These are phyloP conservation scores for Drosophila auraria DNA, from an alignment of 1,140 invertebrate genomes.

Conservation along the genomic window DNA sequence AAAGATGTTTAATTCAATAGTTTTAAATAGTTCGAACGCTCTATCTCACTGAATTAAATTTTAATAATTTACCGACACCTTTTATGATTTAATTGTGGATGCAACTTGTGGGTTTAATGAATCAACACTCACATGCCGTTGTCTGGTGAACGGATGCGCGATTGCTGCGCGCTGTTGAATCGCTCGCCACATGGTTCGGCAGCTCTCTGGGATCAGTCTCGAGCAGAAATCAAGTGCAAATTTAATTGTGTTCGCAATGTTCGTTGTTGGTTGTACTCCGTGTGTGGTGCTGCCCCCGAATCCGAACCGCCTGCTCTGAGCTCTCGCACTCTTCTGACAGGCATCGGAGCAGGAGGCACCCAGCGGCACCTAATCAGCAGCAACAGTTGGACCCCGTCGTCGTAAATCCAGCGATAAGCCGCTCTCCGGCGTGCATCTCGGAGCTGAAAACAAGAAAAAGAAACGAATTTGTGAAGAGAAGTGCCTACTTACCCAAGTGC, in stretches of 20 bases:
- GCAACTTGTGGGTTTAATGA: constrained; percentile 7
- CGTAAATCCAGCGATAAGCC: constrained; percentile 54
- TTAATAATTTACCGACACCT: background rate
- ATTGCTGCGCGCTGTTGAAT: constrained; percentile 58
- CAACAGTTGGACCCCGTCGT: constrained; percentile 31
- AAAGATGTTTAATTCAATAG: background rate
- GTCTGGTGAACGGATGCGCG: constrained; percentile 61
- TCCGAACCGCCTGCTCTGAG: constrained; percentile 66
- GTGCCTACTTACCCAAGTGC: constrained; percentile 29
- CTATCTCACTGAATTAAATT: background rate
- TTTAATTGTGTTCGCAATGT: background rate
- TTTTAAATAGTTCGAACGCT: background rate
- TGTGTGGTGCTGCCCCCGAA: constrained; percentile 2
- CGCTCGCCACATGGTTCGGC: constrained; percentile 56
- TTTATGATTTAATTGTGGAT: constrained; percentile 4
- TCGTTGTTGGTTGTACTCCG: constrained; percentile 2
- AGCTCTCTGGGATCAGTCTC: constrained; percentile 15
- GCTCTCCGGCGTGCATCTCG: constrained; percentile 35
- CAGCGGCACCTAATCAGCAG: constrained; percentile 68
- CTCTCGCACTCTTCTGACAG: constrained; percentile 67
- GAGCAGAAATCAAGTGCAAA: constrained; percentile 30
- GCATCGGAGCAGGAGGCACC: constrained; percentile 16
- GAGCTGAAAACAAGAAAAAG: constrained; percentile 42
- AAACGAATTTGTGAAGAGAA: constrained; percentile 22
- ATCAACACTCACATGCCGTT: constrained; percentile 70